These are phyloP conservation scores for Myotis vivesi DNA, from an alignment of 2,797 vertebrate species.

Conservation along the genomic window DNA sequence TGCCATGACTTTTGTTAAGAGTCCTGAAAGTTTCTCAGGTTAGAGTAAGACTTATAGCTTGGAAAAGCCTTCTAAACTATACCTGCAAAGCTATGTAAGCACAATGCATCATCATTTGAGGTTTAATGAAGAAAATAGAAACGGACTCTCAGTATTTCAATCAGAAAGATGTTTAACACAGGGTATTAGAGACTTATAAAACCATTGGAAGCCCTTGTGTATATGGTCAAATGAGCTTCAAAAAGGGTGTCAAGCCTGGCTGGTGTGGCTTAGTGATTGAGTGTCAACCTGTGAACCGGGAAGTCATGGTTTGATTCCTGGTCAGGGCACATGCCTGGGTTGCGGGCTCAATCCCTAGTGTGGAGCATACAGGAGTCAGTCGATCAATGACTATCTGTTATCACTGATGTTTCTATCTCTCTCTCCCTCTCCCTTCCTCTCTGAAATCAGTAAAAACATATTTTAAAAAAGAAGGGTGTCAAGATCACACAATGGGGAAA, in stretches of 20 bases:
- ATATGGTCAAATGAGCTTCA: background rate
- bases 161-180: background rate
- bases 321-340: too few relatives aligned
- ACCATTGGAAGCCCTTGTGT: background rate
- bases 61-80: background rate
- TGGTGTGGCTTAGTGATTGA: too few relatives aligned
- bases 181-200: background rate
- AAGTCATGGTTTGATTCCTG: too few relatives aligned
- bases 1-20: background rate
- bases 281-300: too few relatives aligned
- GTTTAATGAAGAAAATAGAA: background rate
- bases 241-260: background rate
- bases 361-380: too few relatives aligned
- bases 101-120: background rate
- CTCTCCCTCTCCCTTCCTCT: too few relatives aligned
- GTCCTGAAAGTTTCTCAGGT: background rate
- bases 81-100: background rate
- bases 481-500: background rate
- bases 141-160: background rate
- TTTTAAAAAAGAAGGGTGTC: background rate
- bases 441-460: too few relatives aligned
- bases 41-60: background rate
- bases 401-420: too few relatives aligned
- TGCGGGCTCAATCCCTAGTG: too few relatives aligned
- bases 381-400: too few relatives aligned